Evolutionary conservation across 2,797 vertebrate genomes (phyloP).

Genomic region (Lateolabrax maculatus): DNA sequence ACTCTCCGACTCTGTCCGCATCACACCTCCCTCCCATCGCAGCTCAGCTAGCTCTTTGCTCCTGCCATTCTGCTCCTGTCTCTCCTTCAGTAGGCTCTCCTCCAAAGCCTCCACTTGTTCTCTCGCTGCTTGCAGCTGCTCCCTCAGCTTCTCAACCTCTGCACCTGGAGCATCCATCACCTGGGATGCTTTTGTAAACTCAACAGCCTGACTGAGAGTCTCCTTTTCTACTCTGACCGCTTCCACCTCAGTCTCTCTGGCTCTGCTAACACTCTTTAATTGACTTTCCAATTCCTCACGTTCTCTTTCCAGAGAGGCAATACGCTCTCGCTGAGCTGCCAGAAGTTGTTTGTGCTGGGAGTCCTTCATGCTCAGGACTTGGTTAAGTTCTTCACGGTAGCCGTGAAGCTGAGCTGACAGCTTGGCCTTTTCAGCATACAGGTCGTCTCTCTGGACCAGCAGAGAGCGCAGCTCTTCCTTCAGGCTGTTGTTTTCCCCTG

Average conservation of each 20-base stretch:
- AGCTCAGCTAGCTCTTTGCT: conserved; percentile 90
- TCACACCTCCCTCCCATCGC: conserved; percentile 93
- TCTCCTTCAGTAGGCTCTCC: conserved; percentile 81
- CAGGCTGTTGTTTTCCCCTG: conserved; percentile 93
- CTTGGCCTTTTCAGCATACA: conserved; percentile 95
- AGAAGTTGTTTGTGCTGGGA: conserved; percentile 95
- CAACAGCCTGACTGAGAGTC: conserved; percentile 80
- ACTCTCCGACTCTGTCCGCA: conserved; percentile 95
- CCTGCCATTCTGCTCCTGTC: conserved; percentile 80
- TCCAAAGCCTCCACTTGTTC: conserved; percentile 80
- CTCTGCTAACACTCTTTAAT: conserved; percentile 75
- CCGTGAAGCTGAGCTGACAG: conserved; percentile 91
- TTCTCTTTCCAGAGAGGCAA: conserved; percentile 87
- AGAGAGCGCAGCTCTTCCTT: conserved; percentile 92
- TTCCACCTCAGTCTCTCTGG: conserved; percentile 64
- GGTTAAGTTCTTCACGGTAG: conserved; percentile 93
- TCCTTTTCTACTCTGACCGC: conserved; percentile 80
- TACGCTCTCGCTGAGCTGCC: conserved; percentile 86
- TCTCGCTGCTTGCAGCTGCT: conserved; percentile 83
- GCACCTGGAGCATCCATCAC: conserved; percentile 78
- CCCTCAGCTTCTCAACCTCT: conserved; percentile 86
- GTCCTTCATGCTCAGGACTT: conserved; percentile 95
- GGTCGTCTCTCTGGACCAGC: conserved; percentile 91
- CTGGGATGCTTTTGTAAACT: conserved; percentile 45
- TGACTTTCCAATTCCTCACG: conserved; percentile 79